phyloP scores from a whole-genome alignment of 2,797 vertebrate species.

The Arctocebus calabarensis region DNA sequence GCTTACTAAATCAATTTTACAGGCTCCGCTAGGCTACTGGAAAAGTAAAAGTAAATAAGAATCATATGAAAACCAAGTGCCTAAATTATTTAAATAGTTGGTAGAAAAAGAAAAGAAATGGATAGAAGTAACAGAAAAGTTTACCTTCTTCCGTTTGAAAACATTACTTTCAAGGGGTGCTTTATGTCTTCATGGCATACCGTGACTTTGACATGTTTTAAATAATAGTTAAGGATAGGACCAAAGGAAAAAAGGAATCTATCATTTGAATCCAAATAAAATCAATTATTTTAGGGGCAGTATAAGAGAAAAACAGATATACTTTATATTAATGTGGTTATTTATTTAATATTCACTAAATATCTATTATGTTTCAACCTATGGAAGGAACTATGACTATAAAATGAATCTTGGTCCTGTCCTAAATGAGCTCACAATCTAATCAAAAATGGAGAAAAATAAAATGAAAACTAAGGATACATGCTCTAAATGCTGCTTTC shows the following conservation, averaged over 20 bases:
- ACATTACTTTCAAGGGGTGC: background rate
- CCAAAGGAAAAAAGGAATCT: background rate
- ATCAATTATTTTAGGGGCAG: background rate
- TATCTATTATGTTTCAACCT: background rate
- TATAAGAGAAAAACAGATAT: background rate
- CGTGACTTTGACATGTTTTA: background rate
- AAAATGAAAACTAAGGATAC: background rate
- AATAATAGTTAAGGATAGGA: slow-evolving; percentile 4
- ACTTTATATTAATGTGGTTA: background rate
- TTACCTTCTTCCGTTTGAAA: background rate
- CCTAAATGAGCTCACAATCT: background rate
- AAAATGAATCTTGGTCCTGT: background rate
- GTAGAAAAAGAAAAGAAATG: slow-evolving; percentile 11
- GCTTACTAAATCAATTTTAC: background rate
- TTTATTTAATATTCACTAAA: background rate
- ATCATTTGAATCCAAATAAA: background rate
- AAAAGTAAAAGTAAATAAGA: background rate
- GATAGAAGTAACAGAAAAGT: background rate
- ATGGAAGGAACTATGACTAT: background rate
- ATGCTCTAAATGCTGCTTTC: background rate
- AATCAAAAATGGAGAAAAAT: background rate
- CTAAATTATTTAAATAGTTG: background rate
- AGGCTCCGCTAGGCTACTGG: background rate
- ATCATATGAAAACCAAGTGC: background rate
- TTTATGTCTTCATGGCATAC: background rate